These are phyloP conservation scores for Cheilinus undulatus DNA, from an alignment of 2,113 vertebrate genomes.

Conservation along the genomic window DNA sequence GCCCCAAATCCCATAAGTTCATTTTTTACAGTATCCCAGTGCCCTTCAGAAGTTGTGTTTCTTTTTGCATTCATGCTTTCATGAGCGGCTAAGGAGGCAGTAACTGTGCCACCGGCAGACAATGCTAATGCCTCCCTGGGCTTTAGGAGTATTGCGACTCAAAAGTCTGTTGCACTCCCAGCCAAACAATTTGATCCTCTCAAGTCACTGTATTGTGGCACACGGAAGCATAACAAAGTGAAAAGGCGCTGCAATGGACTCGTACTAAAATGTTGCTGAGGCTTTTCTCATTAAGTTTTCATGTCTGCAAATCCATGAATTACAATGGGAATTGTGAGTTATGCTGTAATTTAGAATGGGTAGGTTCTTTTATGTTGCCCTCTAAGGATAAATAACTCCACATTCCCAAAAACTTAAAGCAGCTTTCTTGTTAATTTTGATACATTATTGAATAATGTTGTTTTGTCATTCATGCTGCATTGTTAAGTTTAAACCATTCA, in stretches of 20 bases:
- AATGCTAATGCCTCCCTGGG: conserved; percentile 63
- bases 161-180: conserved; percentile 52
- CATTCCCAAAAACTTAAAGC: not conserved
- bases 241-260: conserved; percentile 33
- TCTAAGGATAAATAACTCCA: not conserved
- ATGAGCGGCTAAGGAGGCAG: conserved; percentile 64
- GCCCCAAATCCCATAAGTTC: conserved; percentile 24
- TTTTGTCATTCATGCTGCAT: not conserved
- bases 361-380: not conserved
- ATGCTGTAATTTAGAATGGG: not conserved
- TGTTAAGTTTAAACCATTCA: not conserved
- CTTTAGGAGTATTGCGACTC: conserved; percentile 58
- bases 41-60: conserved; percentile 57
- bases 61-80: conserved; percentile 51
- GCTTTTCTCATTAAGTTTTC: conserved; percentile 6
- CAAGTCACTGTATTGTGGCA: conserved; percentile 43
- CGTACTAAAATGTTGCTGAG: conserved; percentile 22
- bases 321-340: not conserved
- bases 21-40: conserved; percentile 44
- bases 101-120: conserved; percentile 64
- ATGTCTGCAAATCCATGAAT: not conserved
- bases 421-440: not conserved
- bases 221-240: conserved; percentile 22
- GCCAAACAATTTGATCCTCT: conserved; percentile 70
- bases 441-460: conserved; percentile 3